Percentiles rank a stretch among this genome's conserved stretches.
phyloP scores from a whole-genome alignment of 2,113 vertebrate genomes.

The Nothocercus julius region DNA sequence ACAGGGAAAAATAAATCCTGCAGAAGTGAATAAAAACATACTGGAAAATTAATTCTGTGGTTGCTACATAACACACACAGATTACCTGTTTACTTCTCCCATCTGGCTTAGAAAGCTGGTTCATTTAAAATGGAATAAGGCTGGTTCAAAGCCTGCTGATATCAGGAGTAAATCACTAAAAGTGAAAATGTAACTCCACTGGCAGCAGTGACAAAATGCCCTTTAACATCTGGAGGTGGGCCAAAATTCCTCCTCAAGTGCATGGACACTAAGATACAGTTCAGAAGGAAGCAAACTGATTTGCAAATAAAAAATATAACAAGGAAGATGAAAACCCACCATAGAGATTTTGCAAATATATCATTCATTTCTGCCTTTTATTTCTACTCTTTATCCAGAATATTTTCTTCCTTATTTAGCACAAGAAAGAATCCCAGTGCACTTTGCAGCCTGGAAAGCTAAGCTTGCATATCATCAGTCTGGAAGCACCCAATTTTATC shows the following conservation, averaged over 20 bases:
- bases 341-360: neutral
- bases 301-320: neutral
- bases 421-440: neutral
- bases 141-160: conserved; percentile 16
- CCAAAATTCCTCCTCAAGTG: neutral
- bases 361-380: neutral
- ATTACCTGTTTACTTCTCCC: conserved; percentile 44
- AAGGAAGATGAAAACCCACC: neutral
- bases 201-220: conserved; percentile 4
- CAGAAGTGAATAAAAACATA: neutral
- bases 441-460: neutral
- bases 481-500: conserved; percentile 7
- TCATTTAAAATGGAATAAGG: conserved; percentile 36
- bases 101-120: conserved; percentile 33
- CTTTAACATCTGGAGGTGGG: conserved; percentile 6
- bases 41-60: neutral
- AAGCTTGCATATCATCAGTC: conserved; percentile 12
- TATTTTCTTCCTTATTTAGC: neutral
- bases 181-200: conserved; percentile 37
- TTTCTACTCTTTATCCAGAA: neutral
- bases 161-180: conserved; percentile 42
- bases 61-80: neutral
- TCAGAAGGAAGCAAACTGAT: neutral
- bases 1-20: conserved; percentile 20
- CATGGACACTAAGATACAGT: neutral